Conservation (phyloP, 1,140 invertebrate species). For the Drosophila willistoni region DNA sequence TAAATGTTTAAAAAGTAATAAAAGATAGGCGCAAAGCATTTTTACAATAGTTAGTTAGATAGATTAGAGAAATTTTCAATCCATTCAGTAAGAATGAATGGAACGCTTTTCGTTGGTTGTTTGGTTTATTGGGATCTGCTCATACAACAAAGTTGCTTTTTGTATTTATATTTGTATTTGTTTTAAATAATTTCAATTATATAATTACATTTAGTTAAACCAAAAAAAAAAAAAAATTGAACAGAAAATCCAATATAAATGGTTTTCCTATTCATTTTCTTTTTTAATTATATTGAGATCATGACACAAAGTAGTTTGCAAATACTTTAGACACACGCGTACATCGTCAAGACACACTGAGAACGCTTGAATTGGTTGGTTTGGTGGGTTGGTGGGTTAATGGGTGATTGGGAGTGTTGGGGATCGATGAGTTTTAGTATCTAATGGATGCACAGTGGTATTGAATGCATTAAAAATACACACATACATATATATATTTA, state of each 20-base stretch:
- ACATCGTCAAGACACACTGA: constrained; percentile 68
- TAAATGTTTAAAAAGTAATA: no score
- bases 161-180: not conserved
- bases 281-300: constrained; percentile 69
- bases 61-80: not conserved
- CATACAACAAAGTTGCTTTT: constrained; percentile 30
- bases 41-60: constrained; percentile 40
- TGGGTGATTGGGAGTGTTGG: not conserved
- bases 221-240: constrained; percentile 40
- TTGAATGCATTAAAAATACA: constrained; percentile 28
- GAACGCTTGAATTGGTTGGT: constrained; percentile 71
- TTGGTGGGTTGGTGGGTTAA: not conserved
- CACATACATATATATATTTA: constrained; percentile 1
- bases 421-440: constrained; percentile 22
- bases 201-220: constrained; percentile 70
- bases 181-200: constrained; percentile 73
- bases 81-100: constrained; percentile 4
- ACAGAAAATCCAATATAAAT: constrained; percentile 44
- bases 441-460: constrained; percentile 50
- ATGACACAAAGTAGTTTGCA: constrained; percentile 71
- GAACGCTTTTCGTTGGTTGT: not conserved
- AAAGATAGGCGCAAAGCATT: constrained; percentile 29
- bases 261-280: constrained; percentile 8
- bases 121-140: constrained; percentile 21
- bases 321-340: constrained; percentile 77